Percentiles rank a stretch among this genome's conserved stretches.
Conservation (phyloP, 2,888 invertebrate species). For the Synergus laeviventris region DNA sequence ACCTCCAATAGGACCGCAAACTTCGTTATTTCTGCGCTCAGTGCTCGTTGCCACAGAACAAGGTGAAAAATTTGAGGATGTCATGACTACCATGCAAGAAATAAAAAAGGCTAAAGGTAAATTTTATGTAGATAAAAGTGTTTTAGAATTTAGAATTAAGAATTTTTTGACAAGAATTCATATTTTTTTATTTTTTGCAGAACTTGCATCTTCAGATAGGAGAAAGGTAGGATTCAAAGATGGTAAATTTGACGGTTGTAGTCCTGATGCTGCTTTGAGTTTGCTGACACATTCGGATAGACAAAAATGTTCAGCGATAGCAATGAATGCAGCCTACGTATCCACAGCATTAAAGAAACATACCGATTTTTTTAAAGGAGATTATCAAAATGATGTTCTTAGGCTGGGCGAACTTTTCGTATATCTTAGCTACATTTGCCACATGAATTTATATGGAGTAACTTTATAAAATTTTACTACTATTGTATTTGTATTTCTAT, state of each 20-base stretch:
- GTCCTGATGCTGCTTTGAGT: conserved; percentile 36
- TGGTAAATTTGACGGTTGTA: conserved; percentile 23
- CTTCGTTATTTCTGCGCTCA: neutral
- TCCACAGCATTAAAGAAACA: neutral
- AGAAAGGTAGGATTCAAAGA: conserved; percentile 9
- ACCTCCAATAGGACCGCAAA: neutral
- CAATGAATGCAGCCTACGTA: neutral
- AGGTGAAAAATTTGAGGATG: neutral
- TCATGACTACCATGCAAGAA: neutral
- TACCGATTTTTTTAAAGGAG: neutral
- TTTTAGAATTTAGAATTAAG: too few relatives aligned
- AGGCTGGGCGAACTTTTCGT: neutral
- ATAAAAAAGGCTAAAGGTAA: neutral
- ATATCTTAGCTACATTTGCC: neutral
- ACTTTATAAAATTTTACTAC: neutral
- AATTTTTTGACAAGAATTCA: too few relatives aligned
- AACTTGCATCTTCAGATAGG: conserved; percentile 26
- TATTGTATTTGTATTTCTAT: neutral
- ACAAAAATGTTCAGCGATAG: neutral
- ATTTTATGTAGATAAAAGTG: too few relatives aligned
- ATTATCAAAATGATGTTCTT: neutral
- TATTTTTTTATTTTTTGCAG: neutral
- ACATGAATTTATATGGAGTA: neutral
- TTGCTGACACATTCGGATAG: neutral
- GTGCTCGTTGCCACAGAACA: neutral